phyloP scores from a whole-genome alignment of 2,888 invertebrate genomes.

The Leptopilina myrica region DNA sequence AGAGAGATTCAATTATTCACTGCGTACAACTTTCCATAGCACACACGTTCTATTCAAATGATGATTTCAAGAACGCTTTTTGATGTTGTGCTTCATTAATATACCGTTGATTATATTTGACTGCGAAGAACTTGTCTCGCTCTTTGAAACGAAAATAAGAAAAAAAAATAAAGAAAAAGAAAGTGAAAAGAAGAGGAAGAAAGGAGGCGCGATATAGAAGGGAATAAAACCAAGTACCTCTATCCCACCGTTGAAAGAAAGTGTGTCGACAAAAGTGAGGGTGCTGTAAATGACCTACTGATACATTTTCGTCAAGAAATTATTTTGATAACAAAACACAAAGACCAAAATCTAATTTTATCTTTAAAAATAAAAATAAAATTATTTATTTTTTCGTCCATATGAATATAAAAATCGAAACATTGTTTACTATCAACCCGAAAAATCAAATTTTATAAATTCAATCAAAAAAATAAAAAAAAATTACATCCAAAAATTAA shows the following conservation, averaged over 20 bases:
- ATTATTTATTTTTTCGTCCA: no score
- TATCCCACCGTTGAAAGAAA: conserved; percentile 60
- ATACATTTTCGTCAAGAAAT: conserved; percentile 64
- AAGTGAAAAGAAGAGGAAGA: conserved; percentile 50
- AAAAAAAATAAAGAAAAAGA: conserved; percentile 52
- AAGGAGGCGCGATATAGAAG: conserved; percentile 49
- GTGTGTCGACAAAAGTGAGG: conserved; percentile 69
- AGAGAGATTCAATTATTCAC: conserved; percentile 18
- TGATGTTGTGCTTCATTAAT: conserved; percentile 22
- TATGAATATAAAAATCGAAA: no score
- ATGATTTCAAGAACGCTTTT: conserved; percentile 9
- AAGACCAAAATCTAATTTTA: neutral
- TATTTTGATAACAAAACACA: neutral
- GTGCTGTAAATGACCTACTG: conserved; percentile 69
- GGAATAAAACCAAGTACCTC: conserved; percentile 39
- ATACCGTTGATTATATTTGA: conserved; percentile 36
- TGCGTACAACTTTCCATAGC: conserved; percentile 20
- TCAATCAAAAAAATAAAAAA: no score
- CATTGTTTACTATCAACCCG: no score
- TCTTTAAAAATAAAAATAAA: no score
- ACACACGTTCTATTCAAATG: conserved; percentile 13
- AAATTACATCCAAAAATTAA: no score
- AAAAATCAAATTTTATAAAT: no score
- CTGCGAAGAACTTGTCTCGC: conserved; percentile 6
- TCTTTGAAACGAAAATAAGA: conserved; percentile 48